A percentile compares a stretch with the other conserved stretches of the same genome.
These are phyloP conservation scores for Eutolmus rufibarbis DNA, from an alignment of 2,888 invertebrate genomes.

Conservation along the genomic window DNA sequence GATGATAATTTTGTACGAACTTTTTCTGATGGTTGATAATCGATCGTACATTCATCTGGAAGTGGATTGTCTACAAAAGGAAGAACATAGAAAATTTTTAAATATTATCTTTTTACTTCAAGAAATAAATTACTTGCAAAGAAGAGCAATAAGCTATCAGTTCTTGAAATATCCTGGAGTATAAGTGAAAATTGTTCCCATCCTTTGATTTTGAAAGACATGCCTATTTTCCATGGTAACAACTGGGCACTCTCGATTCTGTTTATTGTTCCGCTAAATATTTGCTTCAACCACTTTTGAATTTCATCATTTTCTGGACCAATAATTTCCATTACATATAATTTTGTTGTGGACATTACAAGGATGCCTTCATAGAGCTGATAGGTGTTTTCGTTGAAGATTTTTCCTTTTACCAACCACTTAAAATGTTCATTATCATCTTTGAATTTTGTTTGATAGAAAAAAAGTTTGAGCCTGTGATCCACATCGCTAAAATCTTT, in stretches of 20 bases:
- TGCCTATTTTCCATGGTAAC: conserved; percentile 67
- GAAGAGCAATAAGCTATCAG: conserved; percentile 64
- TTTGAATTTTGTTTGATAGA: conserved; percentile 67
- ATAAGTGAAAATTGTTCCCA: conserved; percentile 60
- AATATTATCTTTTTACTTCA: background rate
- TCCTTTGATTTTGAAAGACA: conserved; percentile 63
- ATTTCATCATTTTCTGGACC: conserved; percentile 66
- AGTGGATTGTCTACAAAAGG: conserved; percentile 59
- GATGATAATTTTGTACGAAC: conserved; percentile 56
- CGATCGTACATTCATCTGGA: conserved; percentile 60
- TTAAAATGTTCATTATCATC: conserved; percentile 66
- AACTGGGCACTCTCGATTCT: conserved; percentile 63
- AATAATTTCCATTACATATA: conserved; percentile 65
- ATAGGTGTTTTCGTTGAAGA: conserved; percentile 61
- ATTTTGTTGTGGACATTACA: conserved; percentile 65
- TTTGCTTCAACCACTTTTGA: conserved; percentile 65
- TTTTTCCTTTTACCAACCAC: conserved; percentile 64
- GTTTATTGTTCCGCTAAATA: conserved; percentile 63
- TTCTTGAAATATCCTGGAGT: conserved; percentile 65
- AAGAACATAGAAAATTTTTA: background rate
- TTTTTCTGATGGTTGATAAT: conserved; percentile 58
- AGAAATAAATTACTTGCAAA: conserved; percentile 60
- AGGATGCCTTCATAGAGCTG: conserved; percentile 63
- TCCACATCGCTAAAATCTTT: conserved; percentile 66
- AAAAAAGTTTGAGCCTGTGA: conserved; percentile 68